A percentile compares a stretch with the other conserved stretches of the same genome.
Evolutionary conservation across 2,113 vertebrate genomes (phyloP).

Genomic region (Odontesthes bonariensis): DNA sequence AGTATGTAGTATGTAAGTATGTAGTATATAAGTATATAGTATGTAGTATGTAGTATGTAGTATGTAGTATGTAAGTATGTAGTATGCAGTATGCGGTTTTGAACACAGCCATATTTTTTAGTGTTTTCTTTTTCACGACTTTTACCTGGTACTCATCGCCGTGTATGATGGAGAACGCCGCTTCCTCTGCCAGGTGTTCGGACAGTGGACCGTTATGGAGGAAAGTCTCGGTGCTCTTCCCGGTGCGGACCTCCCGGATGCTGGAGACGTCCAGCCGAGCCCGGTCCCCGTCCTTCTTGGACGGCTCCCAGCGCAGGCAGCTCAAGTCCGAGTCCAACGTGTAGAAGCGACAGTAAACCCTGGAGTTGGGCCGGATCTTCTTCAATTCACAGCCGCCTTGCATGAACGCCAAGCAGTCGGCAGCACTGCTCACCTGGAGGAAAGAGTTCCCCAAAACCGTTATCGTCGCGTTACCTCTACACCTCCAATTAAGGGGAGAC

Average conservation of each 20-base stretch:
- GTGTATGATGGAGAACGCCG: constrained; percentile 93
- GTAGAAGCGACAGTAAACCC: constrained; percentile 96
- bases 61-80: too few species aligned
- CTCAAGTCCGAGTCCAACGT: constrained; percentile 93
- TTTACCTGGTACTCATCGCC: constrained; percentile 90
- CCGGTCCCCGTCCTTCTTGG: constrained; percentile 95
- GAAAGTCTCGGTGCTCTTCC: constrained; percentile 98
- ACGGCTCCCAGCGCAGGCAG: constrained; percentile 97
- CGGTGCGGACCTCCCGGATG: constrained; percentile 93
- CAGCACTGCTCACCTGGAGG: constrained; percentile 90
- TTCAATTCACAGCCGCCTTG: constrained; percentile 97
- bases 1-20: too few species aligned
- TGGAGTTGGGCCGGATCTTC: constrained; percentile 95
- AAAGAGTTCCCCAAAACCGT: neutral
- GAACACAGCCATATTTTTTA: too few species aligned
- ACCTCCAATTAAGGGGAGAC: too few species aligned
- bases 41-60: too few species aligned
- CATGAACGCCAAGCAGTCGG: constrained; percentile 98
- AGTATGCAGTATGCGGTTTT: too few species aligned
- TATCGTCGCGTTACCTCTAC: neutral
- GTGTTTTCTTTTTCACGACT: neutral
- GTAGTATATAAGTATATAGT: too few species aligned
- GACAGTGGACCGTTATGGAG: constrained; percentile 90
- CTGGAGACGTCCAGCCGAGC: constrained; percentile 92
- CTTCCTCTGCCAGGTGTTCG: constrained; percentile 95